Base-by-base conservation (phyloP, 2,797 vertebrate species). In the Zenarchopterus dispar region DNA sequence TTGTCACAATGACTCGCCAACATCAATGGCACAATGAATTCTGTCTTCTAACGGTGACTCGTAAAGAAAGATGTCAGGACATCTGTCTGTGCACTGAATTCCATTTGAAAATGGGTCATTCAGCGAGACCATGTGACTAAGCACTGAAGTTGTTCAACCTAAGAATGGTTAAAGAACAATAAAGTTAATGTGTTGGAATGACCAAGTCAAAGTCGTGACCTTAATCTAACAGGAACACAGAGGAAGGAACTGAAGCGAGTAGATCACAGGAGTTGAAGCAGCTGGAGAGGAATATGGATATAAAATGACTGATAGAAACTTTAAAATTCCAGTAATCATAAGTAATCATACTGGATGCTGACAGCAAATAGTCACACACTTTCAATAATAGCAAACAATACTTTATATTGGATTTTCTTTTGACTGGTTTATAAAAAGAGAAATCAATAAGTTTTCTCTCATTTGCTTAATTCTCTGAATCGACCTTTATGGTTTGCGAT, bases 181-280 rank as follows among this genome's bases (percentile, higher is more conserved):
- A 55, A 55, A 48, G 23, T 23, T 46, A 36, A 67, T 46, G 21
- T 58, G 51, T 45, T 11, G 54, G 39, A 57, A 58, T 19, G 39
- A 23, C 55, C 39, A n/a, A 51, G 55, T 51, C 26, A 56, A 50
- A 36, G 31, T 18, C n/a, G 48, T 39, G 55, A 58, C 41, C 64
- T 67, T 46, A 67, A 57, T 44, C 21, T 13, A 7, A 26, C 21
- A 24, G 22, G 58, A 45, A 52, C 39, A 13, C 24, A 26, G 19
- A 52, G 28, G 42, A 36, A 24, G 48, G 56, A 67, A 45, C 28
- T 45, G 41, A 67, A 39, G 55, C n/a, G 15, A 18, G 21, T 13
- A 16, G 31, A 36, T 44, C 26, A 52, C 17, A 13, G 9, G 18
- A 50, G 19, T 23, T 50, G 26, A 57, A 56, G 19, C 43, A 28